A percentile compares a stretch with the other conserved stretches of the same genome.
phyloP scores from a whole-genome alignment of 2,888 invertebrate genomes.

The Lepidocyrtoides sp. region DNA sequence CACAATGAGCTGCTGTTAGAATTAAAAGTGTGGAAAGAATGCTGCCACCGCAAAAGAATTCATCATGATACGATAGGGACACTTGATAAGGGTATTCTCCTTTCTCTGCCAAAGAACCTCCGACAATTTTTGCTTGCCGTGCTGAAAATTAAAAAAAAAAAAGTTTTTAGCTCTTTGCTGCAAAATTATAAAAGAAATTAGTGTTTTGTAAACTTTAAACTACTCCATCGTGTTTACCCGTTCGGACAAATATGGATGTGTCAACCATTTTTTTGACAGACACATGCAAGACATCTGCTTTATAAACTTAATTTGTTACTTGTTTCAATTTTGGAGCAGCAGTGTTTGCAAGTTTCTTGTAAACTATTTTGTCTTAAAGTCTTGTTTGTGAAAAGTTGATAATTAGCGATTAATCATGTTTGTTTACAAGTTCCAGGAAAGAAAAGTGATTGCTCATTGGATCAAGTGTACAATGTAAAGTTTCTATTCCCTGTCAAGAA shows the following conservation, averaged over 20 bases:
- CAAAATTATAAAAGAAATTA: background rate
- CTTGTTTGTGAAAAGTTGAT: background rate
- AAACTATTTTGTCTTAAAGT: background rate
- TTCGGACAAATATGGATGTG: background rate
- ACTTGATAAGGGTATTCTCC: conserved; percentile 78
- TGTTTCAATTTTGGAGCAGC: background rate
- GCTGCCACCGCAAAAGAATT: conserved; percentile 64
- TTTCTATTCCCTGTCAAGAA: background rate
- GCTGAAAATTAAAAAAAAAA: conserved; percentile 28
- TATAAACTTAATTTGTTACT: background rate
- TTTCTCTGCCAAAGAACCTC: conserved; percentile 55
- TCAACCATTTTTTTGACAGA: background rate
- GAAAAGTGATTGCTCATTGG: background rate
- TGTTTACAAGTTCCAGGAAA: background rate
- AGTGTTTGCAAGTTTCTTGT: background rate
- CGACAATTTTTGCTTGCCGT: conserved; percentile 71
- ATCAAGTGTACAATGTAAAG: background rate
- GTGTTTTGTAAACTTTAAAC: background rate
- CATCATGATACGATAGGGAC: conserved; percentile 47
- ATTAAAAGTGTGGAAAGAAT: conserved; percentile 61
- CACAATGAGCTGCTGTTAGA: conserved; percentile 65
- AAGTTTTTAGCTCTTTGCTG: background rate
- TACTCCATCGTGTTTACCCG: background rate
- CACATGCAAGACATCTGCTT: too few species aligned
- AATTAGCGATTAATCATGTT: conserved; percentile 15